These are phyloP conservation scores for Lepidurus arcticus DNA, from an alignment of 1,140 invertebrate genomes.

Conservation along the genomic window DNA sequence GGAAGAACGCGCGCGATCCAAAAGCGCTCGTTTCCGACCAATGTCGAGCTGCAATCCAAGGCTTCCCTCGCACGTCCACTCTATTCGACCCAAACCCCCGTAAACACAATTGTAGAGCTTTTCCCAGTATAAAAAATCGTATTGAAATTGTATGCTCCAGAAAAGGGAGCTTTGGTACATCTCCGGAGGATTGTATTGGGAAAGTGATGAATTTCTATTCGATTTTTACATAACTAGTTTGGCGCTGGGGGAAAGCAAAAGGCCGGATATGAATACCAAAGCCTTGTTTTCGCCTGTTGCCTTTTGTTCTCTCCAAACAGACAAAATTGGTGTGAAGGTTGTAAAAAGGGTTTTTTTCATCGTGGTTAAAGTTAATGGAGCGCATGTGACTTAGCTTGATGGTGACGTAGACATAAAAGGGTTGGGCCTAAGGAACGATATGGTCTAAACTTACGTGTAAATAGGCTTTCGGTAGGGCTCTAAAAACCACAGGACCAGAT, in stretches of 20 bases:
- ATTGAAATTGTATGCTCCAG: no score
- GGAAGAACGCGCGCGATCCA: constrained; percentile 69
- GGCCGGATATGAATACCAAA: no score
- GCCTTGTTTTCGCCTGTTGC: no score
- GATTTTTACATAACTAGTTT: no score
- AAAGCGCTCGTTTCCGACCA: constrained; percentile 71
- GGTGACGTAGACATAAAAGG: neutral
- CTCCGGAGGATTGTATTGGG: no score
- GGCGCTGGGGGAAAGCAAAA: no score
- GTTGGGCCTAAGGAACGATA: neutral
- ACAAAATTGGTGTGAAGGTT: neutral
- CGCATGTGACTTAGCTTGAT: neutral
- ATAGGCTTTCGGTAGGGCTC: constrained; percentile 42
- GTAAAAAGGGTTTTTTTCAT: neutral
- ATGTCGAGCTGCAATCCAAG: constrained; percentile 67
- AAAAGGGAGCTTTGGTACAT: no score
- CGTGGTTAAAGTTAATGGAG: neutral
- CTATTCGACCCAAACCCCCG: constrained; percentile 45
- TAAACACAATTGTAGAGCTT: no score
- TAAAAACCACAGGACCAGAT: constrained; percentile 42
- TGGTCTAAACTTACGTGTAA: constrained; percentile 38
- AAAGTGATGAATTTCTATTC: no score
- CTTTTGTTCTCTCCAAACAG: neutral
- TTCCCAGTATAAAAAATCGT: no score
- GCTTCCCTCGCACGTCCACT: constrained; percentile 69